phyloP scores from a whole-genome alignment of 2,888 invertebrate genomes.

The Melanostoma scalare region DNA sequence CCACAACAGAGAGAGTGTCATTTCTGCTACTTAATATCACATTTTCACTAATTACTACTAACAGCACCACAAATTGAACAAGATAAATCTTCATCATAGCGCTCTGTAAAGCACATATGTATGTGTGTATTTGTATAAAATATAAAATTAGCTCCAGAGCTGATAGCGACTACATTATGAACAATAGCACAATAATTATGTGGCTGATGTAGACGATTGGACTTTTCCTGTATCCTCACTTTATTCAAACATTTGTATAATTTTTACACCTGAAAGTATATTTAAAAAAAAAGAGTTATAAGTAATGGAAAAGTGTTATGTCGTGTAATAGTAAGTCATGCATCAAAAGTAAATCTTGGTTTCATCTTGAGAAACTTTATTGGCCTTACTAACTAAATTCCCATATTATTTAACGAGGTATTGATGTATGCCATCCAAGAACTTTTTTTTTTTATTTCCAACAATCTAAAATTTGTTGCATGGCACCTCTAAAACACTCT shows the following conservation, averaged over 20 bases:
- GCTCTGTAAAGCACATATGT: conserved; percentile 33
- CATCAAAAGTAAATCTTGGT: no score
- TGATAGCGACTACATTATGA: conserved; percentile 50
- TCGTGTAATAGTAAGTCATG: not conserved
- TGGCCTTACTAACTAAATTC: no score
- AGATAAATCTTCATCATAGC: conserved; percentile 60
- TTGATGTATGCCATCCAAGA: no score
- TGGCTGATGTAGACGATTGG: not conserved
- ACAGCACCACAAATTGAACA: conserved; percentile 55
- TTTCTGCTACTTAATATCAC: conserved; percentile 50
- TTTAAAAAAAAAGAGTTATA: not conserved
- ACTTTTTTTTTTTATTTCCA: no score
- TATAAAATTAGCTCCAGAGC: conserved; percentile 23
- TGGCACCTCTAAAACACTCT: no score
- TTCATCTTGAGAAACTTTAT: no score
- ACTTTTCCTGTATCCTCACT: not conserved
- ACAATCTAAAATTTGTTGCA: no score
- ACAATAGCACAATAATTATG: not conserved
- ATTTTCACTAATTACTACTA: conserved; percentile 62
- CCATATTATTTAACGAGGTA: no score
- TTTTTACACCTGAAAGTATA: conserved; percentile 9
- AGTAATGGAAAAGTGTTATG: not conserved
- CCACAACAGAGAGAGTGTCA: conserved; percentile 19
- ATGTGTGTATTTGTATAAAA: conserved; percentile 15
- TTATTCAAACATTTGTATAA: not conserved